Evolutionary conservation across 2,888 invertebrate species (phyloP).

Genomic region (Amitus sp.): DNA sequence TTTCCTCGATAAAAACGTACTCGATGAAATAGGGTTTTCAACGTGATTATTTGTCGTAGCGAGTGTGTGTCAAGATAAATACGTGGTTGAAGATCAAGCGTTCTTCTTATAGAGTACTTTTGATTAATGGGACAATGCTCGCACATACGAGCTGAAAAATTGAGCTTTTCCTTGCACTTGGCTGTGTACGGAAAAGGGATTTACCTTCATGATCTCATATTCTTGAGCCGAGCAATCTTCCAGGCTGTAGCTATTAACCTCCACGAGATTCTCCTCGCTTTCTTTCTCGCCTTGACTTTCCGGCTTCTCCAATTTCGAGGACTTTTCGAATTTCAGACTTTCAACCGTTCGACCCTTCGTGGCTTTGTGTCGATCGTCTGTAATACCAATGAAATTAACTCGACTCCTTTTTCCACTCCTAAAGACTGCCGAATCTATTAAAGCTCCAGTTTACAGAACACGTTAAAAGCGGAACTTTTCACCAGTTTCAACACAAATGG

Average conservation of each 20-base stretch:
- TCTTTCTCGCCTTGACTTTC: slow-evolving; percentile 20
- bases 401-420: neutral
- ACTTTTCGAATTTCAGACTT: slow-evolving; percentile 24
- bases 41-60: slow-evolving; percentile 2
- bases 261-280: slow-evolving; percentile 47
- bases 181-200: slow-evolving; percentile 4
- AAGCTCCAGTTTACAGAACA: no score
- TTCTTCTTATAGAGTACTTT: neutral
- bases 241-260: slow-evolving; percentile 60
- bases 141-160: neutral
- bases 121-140: slow-evolving; percentile 6
- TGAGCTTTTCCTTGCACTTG: slow-evolving; percentile 3
- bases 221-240: slow-evolving; percentile 73
- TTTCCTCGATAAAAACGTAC: neutral
- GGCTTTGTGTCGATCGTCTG: slow-evolving; percentile 47
- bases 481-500: no score
- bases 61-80: neutral
- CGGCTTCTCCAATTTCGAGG: slow-evolving; percentile 25
- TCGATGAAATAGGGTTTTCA: neutral
- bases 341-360: slow-evolving; percentile 48
- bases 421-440: neutral
- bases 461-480: no score
- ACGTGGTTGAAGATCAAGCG: neutral
- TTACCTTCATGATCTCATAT: slow-evolving; percentile 76
- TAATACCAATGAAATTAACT: slow-evolving; percentile 14